These are phyloP conservation scores for Turdus rufiventris DNA, from an alignment of 2,113 vertebrate species.

Conservation along the genomic window DNA sequence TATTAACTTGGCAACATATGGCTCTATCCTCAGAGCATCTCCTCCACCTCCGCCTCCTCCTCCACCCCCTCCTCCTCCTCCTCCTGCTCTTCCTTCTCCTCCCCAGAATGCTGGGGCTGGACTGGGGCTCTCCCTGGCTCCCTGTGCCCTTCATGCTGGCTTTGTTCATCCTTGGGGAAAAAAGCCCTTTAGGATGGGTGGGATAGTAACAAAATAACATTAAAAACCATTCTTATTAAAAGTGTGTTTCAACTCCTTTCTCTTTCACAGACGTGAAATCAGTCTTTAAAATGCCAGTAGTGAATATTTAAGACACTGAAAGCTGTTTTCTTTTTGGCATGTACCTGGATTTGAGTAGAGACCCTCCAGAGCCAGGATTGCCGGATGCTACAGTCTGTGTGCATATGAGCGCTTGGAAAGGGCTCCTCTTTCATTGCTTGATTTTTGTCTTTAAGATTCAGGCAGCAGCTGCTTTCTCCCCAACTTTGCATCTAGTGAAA, in stretches of 20 bases:
- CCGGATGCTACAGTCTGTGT: neutral
- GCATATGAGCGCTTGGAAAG: neutral
- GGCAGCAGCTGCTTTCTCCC: neutral
- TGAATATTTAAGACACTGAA: neutral
- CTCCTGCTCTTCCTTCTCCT: neutral
- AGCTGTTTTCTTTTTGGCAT: neutral
- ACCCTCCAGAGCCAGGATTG: neutral
- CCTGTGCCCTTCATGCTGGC: neutral
- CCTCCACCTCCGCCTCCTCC: neutral
- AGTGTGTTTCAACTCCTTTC: neutral
- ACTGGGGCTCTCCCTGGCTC: neutral
- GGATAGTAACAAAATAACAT: rapidly evolving
- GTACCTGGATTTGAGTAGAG: neutral
- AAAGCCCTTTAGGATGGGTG: neutral
- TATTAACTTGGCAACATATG: constrained; percentile 60
- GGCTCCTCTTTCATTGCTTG: neutral
- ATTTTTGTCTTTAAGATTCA: constrained; percentile 21
- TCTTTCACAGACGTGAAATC: neutral
- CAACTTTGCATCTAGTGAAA: neutral
- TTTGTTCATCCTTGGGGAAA: neutral
- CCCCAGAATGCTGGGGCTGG: neutral
- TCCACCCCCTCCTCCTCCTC: neutral
- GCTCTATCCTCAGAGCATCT: constrained; percentile 35
- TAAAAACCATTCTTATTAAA: neutral
- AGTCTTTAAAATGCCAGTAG: neutral